These are phyloP conservation scores for Andrena praecox DNA, from an alignment of 2,888 invertebrate genomes.

Conservation along the genomic window DNA sequence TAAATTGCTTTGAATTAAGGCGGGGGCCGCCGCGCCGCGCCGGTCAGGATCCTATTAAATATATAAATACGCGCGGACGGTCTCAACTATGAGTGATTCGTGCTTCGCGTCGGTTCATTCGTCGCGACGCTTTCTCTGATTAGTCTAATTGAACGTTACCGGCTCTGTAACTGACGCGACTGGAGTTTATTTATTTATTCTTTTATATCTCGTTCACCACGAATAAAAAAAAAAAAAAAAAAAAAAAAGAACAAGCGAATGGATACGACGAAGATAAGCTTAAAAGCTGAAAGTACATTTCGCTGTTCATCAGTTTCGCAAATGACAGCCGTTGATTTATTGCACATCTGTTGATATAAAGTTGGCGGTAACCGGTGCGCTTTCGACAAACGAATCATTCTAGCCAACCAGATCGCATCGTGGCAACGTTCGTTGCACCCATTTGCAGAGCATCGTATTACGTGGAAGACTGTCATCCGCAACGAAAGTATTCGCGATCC, in stretches of 20 bases:
- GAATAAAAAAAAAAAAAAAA: not conserved
- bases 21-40: conserved; percentile 50
- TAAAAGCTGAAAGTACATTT: not conserved
- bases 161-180: not conserved
- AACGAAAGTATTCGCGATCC: too few relatives aligned
- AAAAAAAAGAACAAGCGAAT: not conserved
- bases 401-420: too few relatives aligned
- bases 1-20: conserved; percentile 80
- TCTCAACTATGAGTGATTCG: conserved; percentile 3
- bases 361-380: not conserved
- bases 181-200: not conserved
- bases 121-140: conserved; percentile 14
- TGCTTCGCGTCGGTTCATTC: not conserved
- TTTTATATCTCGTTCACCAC: not conserved
- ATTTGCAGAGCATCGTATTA: too few relatives aligned
- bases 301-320: not conserved
- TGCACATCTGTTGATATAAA: not conserved
- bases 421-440: too few relatives aligned
- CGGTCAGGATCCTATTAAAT: conserved; percentile 7
- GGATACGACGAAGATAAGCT: not conserved
- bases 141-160: conserved; percentile 22
- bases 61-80: conserved; percentile 54
- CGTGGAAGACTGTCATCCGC: too few relatives aligned
- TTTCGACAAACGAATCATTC: too few relatives aligned
- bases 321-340: not conserved